Evolutionary conservation across 2,797 vertebrate species (phyloP).

Genomic region (Rhinella marina): DNA sequence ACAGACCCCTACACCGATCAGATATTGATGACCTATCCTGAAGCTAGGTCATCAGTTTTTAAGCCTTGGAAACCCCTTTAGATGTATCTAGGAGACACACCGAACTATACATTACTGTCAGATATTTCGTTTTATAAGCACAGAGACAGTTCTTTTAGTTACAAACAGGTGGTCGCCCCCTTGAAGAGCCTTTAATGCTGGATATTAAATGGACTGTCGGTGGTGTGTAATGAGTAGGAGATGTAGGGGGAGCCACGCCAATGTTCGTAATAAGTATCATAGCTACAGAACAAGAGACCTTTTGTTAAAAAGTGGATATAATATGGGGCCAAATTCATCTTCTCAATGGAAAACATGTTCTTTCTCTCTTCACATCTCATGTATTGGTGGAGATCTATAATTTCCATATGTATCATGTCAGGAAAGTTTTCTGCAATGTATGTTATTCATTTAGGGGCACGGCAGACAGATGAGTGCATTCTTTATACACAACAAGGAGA

Average conservation of each 20-base stretch:
- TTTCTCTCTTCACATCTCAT: neutral
- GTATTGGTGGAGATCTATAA: constrained; percentile 17
- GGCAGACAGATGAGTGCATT: constrained; percentile 4
- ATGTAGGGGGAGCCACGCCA: constrained; percentile 2
- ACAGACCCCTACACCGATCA: too few species aligned
- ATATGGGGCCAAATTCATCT: constrained; percentile 24
- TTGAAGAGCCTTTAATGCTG: constrained; percentile 18
- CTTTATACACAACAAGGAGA: constrained; percentile 2
- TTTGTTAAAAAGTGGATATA: constrained; percentile 38
- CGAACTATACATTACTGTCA: neutral
- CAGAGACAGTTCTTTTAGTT: neutral
- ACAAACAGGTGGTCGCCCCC: constrained; percentile 20
- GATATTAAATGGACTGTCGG: constrained; percentile 34
- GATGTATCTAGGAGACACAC: neutral
- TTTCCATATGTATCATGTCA: constrained; percentile 51
- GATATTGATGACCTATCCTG: too few species aligned
- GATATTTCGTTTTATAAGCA: constrained; percentile 13
- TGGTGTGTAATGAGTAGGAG: constrained; percentile 33
- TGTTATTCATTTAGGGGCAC: constrained; percentile 46
- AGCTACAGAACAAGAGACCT: constrained; percentile 32
- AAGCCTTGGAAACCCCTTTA: too few species aligned
- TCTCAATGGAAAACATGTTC: constrained; percentile 39
- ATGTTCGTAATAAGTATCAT: constrained; percentile 25
- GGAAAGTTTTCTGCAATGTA: constrained; percentile 31
- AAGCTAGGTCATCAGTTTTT: too few species aligned